Conservation (phyloP, 2,888 invertebrate species). For the Entomobrya multifasciata region DNA sequence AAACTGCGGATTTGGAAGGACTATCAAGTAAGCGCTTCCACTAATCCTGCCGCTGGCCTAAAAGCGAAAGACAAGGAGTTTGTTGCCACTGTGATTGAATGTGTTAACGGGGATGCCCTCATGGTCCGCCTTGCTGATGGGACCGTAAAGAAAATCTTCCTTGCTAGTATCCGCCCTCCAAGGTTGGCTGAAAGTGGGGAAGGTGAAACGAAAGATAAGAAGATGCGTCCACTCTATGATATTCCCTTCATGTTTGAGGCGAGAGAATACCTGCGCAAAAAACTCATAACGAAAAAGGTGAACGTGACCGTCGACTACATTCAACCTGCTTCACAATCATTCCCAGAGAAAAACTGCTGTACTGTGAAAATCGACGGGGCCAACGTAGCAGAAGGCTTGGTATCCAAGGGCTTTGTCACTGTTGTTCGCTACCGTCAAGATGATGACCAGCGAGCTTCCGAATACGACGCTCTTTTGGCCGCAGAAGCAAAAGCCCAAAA, state of each 20-base stretch:
- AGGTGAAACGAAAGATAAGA: conserved; percentile 45
- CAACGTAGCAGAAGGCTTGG: conserved; percentile 96
- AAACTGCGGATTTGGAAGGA: conserved; percentile 95
- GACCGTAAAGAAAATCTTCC: conserved; percentile 93
- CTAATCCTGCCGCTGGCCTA: conserved; percentile 67
- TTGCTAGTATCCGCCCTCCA: conserved; percentile 97
- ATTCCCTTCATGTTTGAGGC: conserved; percentile 99
- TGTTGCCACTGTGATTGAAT: conserved; percentile 91
- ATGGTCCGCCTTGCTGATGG: conserved; percentile 91
- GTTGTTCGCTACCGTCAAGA: conserved; percentile 95
- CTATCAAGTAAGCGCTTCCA: conserved; percentile 87
- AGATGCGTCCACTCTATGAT: conserved; percentile 94
- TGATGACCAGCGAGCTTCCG: conserved; percentile 96
- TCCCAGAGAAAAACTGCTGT: conserved; percentile 97
- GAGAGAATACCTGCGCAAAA: conserved; percentile 96
- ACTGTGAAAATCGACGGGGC: conserved; percentile 92
- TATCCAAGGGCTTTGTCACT: conserved; percentile 94
- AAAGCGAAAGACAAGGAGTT: conserved; percentile 90
- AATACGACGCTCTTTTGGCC: conserved; percentile 94
- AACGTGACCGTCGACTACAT: conserved; percentile 96
- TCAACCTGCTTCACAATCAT: conserved; percentile 95
- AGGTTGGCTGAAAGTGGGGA: conserved; percentile 83
- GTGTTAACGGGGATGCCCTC: conserved; percentile 96
- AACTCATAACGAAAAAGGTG: conserved; percentile 96
- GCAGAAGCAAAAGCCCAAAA: conserved; percentile 97